phyloP scores from a whole-genome alignment of 2,888 invertebrate genomes.

The Altica lythri region DNA sequence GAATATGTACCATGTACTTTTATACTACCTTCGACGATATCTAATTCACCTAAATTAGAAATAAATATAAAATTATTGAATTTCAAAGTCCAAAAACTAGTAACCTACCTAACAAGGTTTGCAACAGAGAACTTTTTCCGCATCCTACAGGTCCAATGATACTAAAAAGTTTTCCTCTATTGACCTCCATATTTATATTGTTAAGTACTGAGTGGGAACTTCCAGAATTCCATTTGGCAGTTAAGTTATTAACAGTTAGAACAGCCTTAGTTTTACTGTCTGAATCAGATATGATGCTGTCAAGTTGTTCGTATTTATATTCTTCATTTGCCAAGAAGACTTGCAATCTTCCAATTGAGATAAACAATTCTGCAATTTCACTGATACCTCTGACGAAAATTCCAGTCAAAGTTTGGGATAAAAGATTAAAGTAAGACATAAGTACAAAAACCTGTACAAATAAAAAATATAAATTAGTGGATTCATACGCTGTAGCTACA shows the following conservation, averaged over 20 bases:
- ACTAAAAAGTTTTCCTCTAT: slow-evolving; percentile 57
- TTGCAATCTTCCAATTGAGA: slow-evolving; percentile 57
- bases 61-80: not conserved
- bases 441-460: slow-evolving; percentile 61
- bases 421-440: slow-evolving; percentile 61
- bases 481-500: no score
- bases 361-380: slow-evolving; percentile 57
- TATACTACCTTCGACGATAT: slow-evolving; percentile 64
- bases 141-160: slow-evolving; percentile 64
- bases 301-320: slow-evolving; percentile 17
- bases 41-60: slow-evolving; percentile 63
- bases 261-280: not conserved
- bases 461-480: no score
- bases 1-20: slow-evolving; percentile 68
- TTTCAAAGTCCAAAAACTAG: not conserved
- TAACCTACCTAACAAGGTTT: slow-evolving; percentile 64
- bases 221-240: slow-evolving; percentile 51
- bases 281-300: not conserved
- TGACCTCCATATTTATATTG: slow-evolving; percentile 45
- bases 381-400: slow-evolving; percentile 61
- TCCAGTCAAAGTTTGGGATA: slow-evolving; percentile 62
- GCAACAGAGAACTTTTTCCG: slow-evolving; percentile 71
- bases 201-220: slow-evolving; percentile 48
- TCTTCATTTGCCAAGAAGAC: slow-evolving; percentile 54
- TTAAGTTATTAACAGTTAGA: slow-evolving; percentile 43